phyloP scores from a whole-genome alignment of 2,797 vertebrate genomes.

The Poliocrania exsul region DNA sequence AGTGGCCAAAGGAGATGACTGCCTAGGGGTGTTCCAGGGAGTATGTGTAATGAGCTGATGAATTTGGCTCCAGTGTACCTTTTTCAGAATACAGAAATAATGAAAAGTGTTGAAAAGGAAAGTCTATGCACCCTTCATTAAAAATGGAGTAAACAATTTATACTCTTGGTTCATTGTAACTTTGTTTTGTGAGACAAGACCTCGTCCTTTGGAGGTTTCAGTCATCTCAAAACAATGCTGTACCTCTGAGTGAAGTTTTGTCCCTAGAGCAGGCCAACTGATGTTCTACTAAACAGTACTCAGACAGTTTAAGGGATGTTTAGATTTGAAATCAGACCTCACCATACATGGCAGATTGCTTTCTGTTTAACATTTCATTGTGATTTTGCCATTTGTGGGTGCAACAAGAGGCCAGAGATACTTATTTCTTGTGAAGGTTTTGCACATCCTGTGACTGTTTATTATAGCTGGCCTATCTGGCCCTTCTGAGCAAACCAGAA shows the following conservation, averaged over 20 bases:
- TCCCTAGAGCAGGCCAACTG: not conserved
- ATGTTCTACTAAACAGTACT: not conserved
- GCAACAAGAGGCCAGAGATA: not conserved
- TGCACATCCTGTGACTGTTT: not conserved
- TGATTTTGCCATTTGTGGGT: not conserved
- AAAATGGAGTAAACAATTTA: not conserved
- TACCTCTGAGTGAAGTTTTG: not conserved
- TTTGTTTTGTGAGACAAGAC: not conserved
- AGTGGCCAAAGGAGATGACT: not conserved
- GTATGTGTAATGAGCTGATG: not conserved
- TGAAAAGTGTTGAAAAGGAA: not conserved
- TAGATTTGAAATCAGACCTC: not conserved
- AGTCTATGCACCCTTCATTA: not conserved
- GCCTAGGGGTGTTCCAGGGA: not conserved
- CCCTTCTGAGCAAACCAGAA: slow-evolving; percentile 11
- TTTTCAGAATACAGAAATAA: not conserved
- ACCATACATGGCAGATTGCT: not conserved
- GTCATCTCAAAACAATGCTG: not conserved
- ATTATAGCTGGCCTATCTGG: not conserved
- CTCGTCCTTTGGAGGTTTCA: not conserved
- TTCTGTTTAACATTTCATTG: not conserved
- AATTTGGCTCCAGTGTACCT: not conserved
- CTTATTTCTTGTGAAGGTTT: not conserved
- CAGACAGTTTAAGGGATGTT: not conserved
- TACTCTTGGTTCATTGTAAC: not conserved